Conservation (phyloP, 1,140 invertebrate species). For the Scaptomyza graminum region DNA sequence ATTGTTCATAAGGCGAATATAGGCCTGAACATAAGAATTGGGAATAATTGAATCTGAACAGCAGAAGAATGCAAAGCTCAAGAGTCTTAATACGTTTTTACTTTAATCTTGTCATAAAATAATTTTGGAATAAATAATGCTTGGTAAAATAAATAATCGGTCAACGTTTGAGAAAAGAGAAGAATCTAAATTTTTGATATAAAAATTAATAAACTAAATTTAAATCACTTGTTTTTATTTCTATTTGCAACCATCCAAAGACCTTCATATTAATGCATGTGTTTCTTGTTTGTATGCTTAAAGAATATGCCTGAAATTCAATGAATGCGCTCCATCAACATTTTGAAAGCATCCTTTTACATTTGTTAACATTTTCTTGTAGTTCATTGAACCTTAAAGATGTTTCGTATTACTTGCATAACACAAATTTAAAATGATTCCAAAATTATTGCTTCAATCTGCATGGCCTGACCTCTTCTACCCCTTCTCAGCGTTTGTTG, state of each 20-base stretch:
- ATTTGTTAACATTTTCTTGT: neutral
- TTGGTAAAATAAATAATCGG: too few relatives aligned
- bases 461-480: neutral
- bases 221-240: too few relatives aligned
- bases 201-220: too few relatives aligned
- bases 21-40: neutral
- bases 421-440: constrained; percentile 41
- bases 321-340: too few relatives aligned
- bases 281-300: neutral
- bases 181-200: too few relatives aligned
- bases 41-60: neutral
- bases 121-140: neutral
- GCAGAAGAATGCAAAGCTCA: neutral
- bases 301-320: too few relatives aligned
- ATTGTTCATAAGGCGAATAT: constrained; percentile 24
- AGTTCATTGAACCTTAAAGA: constrained; percentile 65
- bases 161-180: too few relatives aligned
- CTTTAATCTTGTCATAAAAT: neutral
- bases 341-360: neutral
- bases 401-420: neutral
- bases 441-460: constrained; percentile 30
- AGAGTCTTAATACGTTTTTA: neutral
- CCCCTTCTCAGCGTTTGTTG: neutral
- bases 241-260: too few relatives aligned
- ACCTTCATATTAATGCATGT: neutral